These are phyloP conservation scores for Drosophila virilis DNA, from an alignment of 1,140 invertebrate species.

Conservation along the genomic window DNA sequence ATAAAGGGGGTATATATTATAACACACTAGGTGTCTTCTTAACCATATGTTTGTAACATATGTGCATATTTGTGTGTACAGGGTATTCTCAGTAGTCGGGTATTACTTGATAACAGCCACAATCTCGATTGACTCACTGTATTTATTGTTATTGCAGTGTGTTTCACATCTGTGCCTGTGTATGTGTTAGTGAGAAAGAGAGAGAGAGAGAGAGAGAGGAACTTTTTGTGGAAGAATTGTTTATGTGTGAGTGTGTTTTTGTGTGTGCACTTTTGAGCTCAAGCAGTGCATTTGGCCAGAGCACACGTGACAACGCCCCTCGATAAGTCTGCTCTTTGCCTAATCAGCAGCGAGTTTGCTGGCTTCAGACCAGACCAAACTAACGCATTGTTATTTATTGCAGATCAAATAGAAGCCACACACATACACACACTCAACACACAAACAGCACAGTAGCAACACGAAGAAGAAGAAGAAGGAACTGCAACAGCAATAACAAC, in stretches of 20 bases:
- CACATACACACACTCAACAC: constrained; percentile 18
- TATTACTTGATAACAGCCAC: background rate
- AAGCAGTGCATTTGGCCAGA: constrained; percentile 49
- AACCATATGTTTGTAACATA: no score
- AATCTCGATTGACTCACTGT: constrained; percentile 21
- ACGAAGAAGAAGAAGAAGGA: constrained; percentile 5
- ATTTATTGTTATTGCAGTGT: constrained; percentile 37
- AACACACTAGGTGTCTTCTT: no score
- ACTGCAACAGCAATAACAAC: constrained; percentile 10
- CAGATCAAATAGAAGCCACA: constrained; percentile 64
- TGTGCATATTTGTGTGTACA: background rate
- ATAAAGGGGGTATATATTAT: no score
- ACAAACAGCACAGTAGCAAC: constrained; percentile 29
- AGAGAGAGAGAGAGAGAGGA: constrained; percentile 5
- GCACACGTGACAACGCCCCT: constrained; percentile 76
- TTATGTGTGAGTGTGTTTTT: constrained; percentile 7
- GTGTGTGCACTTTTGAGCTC: constrained; percentile 41
- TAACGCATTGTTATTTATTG: constrained; percentile 43
- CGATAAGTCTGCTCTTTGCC: constrained; percentile 25
- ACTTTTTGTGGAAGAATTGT: background rate
- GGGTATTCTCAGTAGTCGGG: constrained; percentile 14
- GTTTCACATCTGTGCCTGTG: constrained; percentile 23
- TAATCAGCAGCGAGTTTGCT: constrained; percentile 33
- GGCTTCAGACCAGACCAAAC: constrained; percentile 27
- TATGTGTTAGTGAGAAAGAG: background rate